A percentile compares a stretch with the other conserved stretches of the same genome.
Evolutionary conservation across 2,888 invertebrate genomes (phyloP).

Genomic region (Idaea straminata): DNA sequence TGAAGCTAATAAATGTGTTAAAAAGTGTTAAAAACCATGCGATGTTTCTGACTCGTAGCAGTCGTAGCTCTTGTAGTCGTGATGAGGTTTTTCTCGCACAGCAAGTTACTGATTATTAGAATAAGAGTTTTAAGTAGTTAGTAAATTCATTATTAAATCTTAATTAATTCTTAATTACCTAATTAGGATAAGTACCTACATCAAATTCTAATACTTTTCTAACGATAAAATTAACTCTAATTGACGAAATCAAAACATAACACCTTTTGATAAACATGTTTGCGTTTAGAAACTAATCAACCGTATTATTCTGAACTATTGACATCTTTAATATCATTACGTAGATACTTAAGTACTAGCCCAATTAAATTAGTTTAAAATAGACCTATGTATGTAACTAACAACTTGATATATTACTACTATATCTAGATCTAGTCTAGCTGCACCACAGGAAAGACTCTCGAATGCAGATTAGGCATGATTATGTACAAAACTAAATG

Average conservation of each 20-base stretch:
- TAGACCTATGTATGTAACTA: neutral
- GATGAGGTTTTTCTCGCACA: too few relatives aligned
- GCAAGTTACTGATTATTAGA: too few relatives aligned
- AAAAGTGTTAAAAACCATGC: too few relatives aligned
- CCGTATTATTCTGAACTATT: constrained; percentile 36
- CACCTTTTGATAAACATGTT: constrained; percentile 24
- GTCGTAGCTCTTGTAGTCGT: too few relatives aligned
- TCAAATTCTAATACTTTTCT: neutral
- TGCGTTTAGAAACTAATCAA: constrained; percentile 26
- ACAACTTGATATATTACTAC: neutral
- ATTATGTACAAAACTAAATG: too few relatives aligned
- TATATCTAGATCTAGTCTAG: too few relatives aligned
- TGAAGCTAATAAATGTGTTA: too few relatives aligned
- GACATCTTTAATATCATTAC: constrained; percentile 18
- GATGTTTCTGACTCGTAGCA: too few relatives aligned
- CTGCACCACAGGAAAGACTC: too few relatives aligned
- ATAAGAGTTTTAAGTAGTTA: too few relatives aligned
- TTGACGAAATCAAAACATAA: constrained; percentile 4
- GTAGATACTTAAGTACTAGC: constrained; percentile 3
- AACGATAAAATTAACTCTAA: neutral
- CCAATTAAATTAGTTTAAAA: neutral
- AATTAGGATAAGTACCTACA: neutral
- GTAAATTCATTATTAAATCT: too few relatives aligned
- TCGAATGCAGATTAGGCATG: too few relatives aligned
- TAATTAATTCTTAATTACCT: neutral